Evolutionary conservation across 2,888 invertebrate species (phyloP), one percentile per base, ranked within the genome.

Genomic region (Hirudinaria manillensis): DNA sequence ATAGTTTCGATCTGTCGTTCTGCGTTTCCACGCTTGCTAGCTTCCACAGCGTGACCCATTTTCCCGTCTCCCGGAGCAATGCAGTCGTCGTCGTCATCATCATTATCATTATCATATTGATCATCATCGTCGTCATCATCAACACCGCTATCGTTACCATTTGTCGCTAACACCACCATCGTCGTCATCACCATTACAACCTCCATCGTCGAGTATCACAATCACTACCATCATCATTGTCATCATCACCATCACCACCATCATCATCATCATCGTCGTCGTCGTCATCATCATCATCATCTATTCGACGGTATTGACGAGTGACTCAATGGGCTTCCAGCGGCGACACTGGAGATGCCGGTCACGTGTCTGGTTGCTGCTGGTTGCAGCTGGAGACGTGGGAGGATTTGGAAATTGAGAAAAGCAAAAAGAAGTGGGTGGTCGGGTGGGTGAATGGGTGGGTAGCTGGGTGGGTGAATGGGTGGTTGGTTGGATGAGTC

Each of bases 231-330:
- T 53, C 72, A 55, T 72, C 72, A 55, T 27, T 34, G 55, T 56
- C 72, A 55, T 56, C 72, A 72, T 72, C 72, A 74, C 36, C 38
- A 74, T 21, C 66, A 56, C 13, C 3, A 70, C 34, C 70, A 51
- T 70, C 29, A 29, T 70, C 70, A 51, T 70, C 70, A 27, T 70
- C 70, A 29, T 70, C 70, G 16, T 51, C 70, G n/a, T 70, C 45
- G 38, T n/a, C 45, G 21, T 70, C 70, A 27, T 70, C 70, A 29
- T 70, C 70, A 32, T 51, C 70, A 51, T 70, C 45, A 70, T n/a
- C 45, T 45, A 16, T 16, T 45, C 16, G 16, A 16, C 45, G 45
- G 16, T 7, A 45, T 45, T 7, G 45, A 45, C 45, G 36, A 36
- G 36, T 36, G 36, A 36, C 36, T n/a, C n/a, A n/a, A n/a, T n/a